Conservation (phyloP, 2,888 invertebrate genomes). For the Apamea crenata region DNA sequence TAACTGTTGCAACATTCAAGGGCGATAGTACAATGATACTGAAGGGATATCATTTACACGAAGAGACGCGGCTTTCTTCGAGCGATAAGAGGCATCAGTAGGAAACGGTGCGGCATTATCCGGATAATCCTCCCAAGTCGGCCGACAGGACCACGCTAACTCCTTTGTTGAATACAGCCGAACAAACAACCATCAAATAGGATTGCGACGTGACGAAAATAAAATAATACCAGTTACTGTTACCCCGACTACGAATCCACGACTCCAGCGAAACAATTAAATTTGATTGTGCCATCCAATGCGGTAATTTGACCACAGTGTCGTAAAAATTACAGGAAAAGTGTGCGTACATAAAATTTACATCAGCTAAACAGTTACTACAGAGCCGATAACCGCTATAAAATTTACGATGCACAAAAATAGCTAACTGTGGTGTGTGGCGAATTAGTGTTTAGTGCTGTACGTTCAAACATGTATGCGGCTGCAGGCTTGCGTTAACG, state of each 20-base stretch:
- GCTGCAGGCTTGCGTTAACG: conserved; percentile 49
- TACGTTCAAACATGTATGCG: conserved; percentile 47
- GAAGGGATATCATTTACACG: conserved; percentile 74
- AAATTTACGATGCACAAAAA: conserved; percentile 67
- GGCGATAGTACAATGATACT: conserved; percentile 64
- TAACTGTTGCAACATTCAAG: conserved; percentile 31
- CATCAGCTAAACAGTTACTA: conserved; percentile 60
- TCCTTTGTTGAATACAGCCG: conserved; percentile 73
- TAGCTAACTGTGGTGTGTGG: conserved; percentile 58
- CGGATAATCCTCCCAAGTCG: conserved; percentile 84
- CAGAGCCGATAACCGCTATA: conserved; percentile 58
- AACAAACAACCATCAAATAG: conserved; percentile 72
- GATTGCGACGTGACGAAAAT: conserved; percentile 64
- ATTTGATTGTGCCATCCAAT: conserved; percentile 43
- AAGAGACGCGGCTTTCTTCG: conserved; percentile 67
- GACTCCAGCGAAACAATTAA: conserved; percentile 41
- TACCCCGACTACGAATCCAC: conserved; percentile 40
- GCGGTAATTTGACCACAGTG: conserved; percentile 51
- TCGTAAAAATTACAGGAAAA: conserved; percentile 60
- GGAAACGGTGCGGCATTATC: conserved; percentile 80
- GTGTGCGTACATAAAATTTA: conserved; percentile 61
- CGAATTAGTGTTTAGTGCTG: conserved; percentile 63
- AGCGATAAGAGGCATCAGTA: conserved; percentile 76
- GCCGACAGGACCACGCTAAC: conserved; percentile 73
- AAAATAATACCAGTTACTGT: conserved; percentile 45